phyloP scores from a whole-genome alignment of 2,113 vertebrate species.

The Cavia porcellus region DNA sequence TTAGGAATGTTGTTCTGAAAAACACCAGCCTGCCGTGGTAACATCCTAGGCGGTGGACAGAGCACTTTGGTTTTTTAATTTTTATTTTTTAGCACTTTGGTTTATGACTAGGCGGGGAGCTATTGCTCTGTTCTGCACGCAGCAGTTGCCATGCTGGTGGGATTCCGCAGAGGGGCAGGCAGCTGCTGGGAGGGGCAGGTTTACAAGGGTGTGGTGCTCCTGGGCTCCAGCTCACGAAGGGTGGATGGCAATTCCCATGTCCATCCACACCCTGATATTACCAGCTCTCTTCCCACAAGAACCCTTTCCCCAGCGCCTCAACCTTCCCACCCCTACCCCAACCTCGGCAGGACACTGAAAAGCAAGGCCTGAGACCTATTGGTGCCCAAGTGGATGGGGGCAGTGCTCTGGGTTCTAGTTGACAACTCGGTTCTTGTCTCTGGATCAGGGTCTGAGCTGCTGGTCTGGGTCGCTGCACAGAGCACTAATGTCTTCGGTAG shows the following conservation, averaged over 20 bases:
- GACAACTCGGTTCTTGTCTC: background rate
- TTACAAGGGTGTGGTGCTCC: background rate
- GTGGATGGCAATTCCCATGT: background rate
- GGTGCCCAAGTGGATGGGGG: background rate
- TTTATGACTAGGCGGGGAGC: background rate
- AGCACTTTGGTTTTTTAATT: constrained; percentile 48
- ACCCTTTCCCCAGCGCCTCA: background rate
- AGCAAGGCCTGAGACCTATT: background rate
- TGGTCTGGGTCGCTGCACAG: background rate
- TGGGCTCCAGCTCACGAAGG: fast-evolving
- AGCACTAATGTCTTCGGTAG: background rate
- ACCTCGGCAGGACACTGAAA: background rate
- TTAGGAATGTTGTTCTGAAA: background rate
- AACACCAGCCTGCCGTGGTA: constrained; percentile 42
- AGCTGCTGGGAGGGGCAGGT: background rate
- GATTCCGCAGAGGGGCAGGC: background rate
- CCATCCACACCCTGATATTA: background rate
- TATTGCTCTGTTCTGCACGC: background rate
- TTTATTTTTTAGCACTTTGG: constrained; percentile 24
- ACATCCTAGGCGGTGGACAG: background rate
- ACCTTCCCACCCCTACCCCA: background rate
- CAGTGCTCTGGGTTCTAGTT: background rate
- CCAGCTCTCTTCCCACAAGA: background rate
- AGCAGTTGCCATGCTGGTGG: background rate
- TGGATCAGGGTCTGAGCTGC: background rate